A percentile compares a stretch with the other conserved stretches of the same genome.
phyloP scores from a whole-genome alignment of 2,113 vertebrate species.

The Brienomyrus brachyistius region DNA sequence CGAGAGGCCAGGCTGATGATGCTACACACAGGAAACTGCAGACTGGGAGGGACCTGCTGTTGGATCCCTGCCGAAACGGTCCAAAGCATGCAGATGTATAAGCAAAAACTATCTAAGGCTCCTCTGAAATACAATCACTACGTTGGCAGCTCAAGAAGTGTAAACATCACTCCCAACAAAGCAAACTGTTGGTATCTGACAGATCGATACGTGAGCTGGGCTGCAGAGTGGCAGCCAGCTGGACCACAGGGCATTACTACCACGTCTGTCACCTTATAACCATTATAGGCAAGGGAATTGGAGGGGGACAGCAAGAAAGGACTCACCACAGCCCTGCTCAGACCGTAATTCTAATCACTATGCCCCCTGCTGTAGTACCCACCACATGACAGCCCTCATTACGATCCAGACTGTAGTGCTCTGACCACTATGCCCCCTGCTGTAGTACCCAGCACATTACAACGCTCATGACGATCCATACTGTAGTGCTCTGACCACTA shows the following conservation, averaged over 20 bases:
- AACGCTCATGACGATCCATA: not conserved
- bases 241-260: not conserved
- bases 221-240: not conserved
- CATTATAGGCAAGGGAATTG: not conserved
- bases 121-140: not conserved
- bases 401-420: not conserved
- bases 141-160: not conserved
- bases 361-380: not conserved
- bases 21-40: not conserved
- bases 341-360: not conserved
- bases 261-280: not conserved
- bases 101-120: not conserved
- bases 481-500: not conserved
- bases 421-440: not conserved
- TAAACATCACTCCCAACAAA: not conserved
- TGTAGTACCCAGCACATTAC: not conserved
- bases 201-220: not conserved
- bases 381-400: not conserved
- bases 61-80: not conserved
- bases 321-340: not conserved
- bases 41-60: not conserved
- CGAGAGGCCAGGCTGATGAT: not conserved
- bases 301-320: not conserved
- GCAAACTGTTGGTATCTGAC: not conserved
- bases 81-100: not conserved